phyloP scores from a whole-genome alignment of 2,888 invertebrate species.

The Netelia virgata region DNA sequence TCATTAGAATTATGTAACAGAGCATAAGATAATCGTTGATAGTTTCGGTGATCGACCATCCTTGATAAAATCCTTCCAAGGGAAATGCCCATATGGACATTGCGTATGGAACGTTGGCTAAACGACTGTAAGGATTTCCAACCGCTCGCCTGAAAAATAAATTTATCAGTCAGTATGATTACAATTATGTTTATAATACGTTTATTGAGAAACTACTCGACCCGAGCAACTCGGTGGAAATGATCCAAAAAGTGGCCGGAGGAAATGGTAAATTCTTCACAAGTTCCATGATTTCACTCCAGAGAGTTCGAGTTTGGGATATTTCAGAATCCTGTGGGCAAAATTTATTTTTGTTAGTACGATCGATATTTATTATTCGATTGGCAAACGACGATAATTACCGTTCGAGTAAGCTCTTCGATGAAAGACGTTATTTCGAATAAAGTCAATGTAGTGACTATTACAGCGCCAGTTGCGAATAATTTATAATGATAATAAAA shows the following conservation, averaged over 20 bases:
- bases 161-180: constrained; percentile 23
- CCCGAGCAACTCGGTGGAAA: constrained; percentile 72
- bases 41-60: constrained; percentile 73
- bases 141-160: constrained; percentile 62
- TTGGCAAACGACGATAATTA: constrained; percentile 15
- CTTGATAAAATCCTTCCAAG: constrained; percentile 72
- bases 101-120: constrained; percentile 74
- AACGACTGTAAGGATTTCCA: constrained; percentile 72
- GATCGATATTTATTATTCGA: neutral
- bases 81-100: constrained; percentile 71
- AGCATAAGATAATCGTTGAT: constrained; percentile 78
- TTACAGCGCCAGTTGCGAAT: constrained; percentile 64
- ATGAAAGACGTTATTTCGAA: constrained; percentile 62
- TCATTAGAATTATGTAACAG: constrained; percentile 73
- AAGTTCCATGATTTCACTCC: neutral
- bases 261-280: constrained; percentile 33
- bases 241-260: constrained; percentile 70
- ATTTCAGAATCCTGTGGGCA: neutral
- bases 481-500: constrained; percentile 70
- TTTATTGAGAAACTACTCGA: constrained; percentile 55
- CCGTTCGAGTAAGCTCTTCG: constrained; percentile 33
- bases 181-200: constrained; percentile 6
- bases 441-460: constrained; percentile 62
- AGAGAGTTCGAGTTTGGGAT: neutral
- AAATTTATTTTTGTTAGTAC: neutral